Evolutionary conservation across 2,797 vertebrate genomes (phyloP).

Genomic region (Uromys caudimaculatus): DNA sequence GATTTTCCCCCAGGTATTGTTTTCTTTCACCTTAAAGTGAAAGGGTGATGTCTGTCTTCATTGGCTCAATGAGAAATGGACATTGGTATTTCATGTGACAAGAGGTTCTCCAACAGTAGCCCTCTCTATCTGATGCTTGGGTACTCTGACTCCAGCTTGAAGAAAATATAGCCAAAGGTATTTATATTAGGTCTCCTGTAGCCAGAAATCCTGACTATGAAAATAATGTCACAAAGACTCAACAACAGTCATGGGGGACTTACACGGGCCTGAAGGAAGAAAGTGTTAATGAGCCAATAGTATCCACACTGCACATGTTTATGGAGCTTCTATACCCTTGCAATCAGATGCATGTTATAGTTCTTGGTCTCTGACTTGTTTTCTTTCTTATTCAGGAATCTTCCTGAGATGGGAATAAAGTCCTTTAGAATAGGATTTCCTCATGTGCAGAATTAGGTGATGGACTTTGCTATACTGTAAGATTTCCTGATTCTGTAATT

Average conservation of each 20-base stretch:
- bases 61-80: background rate
- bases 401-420: background rate
- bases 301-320: too few species aligned
- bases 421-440: background rate
- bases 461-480: background rate
- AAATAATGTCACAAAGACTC: background rate
- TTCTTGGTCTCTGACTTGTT: background rate
- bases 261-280: background rate
- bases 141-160: background rate
- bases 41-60: background rate
- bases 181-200: too few species aligned
- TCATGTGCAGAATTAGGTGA: background rate
- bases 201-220: background rate
- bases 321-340: background rate
- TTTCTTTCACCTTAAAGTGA: background rate
- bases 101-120: background rate
- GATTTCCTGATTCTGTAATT: background rate
- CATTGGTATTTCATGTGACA: background rate
- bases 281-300: background rate
- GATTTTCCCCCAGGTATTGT: background rate
- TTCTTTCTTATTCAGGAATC: background rate
- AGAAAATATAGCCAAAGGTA: too few species aligned
- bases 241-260: background rate
- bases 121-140: background rate
- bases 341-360: background rate